Evolutionary conservation across 2,888 invertebrate species (phyloP).

Genomic region (Spodoptera littoralis): DNA sequence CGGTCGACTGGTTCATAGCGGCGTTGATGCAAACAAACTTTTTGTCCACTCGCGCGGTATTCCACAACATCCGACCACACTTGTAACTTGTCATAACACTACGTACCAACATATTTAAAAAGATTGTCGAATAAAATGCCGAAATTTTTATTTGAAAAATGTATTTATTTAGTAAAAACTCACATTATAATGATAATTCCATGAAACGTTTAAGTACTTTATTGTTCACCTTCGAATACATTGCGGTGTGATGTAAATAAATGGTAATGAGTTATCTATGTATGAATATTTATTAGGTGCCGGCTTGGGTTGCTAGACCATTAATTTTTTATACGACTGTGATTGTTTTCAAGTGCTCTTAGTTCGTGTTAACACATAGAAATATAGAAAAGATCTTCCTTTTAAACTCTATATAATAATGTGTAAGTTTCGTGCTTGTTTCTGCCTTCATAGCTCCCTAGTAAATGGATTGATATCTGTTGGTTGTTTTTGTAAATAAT

Average conservation of each 20-base stretch:
- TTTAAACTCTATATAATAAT: no score
- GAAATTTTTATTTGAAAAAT: constrained; percentile 5
- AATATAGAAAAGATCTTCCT: no score
- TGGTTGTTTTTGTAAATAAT: no score
- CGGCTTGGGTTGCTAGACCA: no score
- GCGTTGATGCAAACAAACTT: constrained; percentile 22
- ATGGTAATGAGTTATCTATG: background rate
- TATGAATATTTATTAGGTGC: no score
- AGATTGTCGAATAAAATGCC: constrained; percentile 13
- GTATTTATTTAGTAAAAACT: constrained; percentile 21
- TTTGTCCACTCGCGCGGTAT: constrained; percentile 13
- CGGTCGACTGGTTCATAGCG: constrained; percentile 66
- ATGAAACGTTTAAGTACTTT: background rate
- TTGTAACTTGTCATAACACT: constrained; percentile 14
- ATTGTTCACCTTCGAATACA: background rate
- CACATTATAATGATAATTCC: constrained; percentile 20
- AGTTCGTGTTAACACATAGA: no score
- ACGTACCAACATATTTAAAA: constrained; percentile 22
- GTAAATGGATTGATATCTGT: no score
- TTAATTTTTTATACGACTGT: no score
- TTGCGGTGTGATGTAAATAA: no score
- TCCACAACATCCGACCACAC: constrained; percentile 16
- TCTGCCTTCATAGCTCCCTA: no score
- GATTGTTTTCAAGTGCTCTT: no score
- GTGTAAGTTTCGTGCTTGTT: no score